Evolutionary conservation across 2,113 vertebrate species (phyloP), one percentile per base, ranked within the genome.

Genomic region (Myrmecophaga tridactyla): DNA sequence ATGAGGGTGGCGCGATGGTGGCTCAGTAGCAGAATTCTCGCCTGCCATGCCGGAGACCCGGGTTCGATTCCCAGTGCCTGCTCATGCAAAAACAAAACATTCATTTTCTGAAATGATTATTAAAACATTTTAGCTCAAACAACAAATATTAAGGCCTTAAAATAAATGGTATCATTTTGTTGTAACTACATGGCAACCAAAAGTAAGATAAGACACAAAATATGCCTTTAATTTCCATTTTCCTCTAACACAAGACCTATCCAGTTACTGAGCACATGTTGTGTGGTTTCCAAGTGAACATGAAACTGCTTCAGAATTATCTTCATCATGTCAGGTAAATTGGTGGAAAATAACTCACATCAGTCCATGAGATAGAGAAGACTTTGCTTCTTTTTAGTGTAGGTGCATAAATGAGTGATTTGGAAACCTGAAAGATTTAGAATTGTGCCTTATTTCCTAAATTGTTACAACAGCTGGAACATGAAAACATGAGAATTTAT

Each of bases 131-230:
- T 29, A 4, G 39, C 23, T 8, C 60, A 39, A 78, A 56, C 34
- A 1, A 23, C 2, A 29, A 41, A 46, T 29, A 15, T 0, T 15
- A 17, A 43, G 25, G 7, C 4, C 46, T 78, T 13, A 48, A 31
- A 15, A 65, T n/a, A 48, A 3, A 23, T 39, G 60, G 17, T 39
- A 29, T 39, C 36, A 4, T 23, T 18, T 39, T 4, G 1, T 51
- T n/a, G 60, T 11, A 31, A 29, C 36, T 31, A 41, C n/a, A 10
- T 0, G 25, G 36, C 12, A 18, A 34, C 75, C 23, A 27, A 31
- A 34, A 27, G 48, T 29, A 27, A 31, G 21, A 9, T 15, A 67
- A 14, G 31, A 29, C 12, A 25, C 31, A 12, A 51, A 41, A 4
- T 27, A 7, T 80, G 18, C 20, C 11, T 63, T 29, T 36, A 48